These are phyloP conservation scores for Mythimna pallens DNA, from an alignment of 2,888 invertebrate species.

Conservation along the genomic window DNA sequence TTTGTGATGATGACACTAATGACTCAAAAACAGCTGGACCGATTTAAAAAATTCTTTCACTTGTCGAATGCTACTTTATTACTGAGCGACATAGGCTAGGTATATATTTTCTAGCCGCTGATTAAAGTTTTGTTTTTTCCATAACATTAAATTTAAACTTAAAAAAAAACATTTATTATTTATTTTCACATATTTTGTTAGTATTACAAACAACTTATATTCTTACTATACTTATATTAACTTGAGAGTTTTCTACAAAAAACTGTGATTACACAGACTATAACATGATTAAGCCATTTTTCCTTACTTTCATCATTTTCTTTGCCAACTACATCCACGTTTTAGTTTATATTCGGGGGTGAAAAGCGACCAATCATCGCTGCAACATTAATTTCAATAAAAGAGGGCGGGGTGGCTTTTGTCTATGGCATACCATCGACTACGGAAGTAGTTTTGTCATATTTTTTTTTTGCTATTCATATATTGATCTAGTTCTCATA, in stretches of 20 bases:
- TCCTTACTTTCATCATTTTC: conserved; percentile 32
- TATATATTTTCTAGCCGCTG: too few species aligned
- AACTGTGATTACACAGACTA: background rate
- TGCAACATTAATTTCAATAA: conserved; percentile 78
- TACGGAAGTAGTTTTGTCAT: conserved; percentile 57
- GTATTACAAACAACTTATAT: too few species aligned
- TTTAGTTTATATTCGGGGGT: conserved; percentile 59
- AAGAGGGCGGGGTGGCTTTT: conserved; percentile 66
- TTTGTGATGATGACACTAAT: too few species aligned
- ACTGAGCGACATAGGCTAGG: too few species aligned
- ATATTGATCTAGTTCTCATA: conserved; percentile 26
- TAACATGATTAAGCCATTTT: conserved; percentile 43
- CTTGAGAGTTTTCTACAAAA: background rate
- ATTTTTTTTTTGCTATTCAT: conserved; percentile 36
- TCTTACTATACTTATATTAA: background rate
- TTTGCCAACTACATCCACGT: conserved; percentile 41
- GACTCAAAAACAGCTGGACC: too few species aligned
- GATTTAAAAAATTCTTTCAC: too few species aligned
- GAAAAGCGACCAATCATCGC: conserved; percentile 72
- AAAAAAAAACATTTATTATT: too few species aligned
- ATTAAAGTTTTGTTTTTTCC: too few species aligned
- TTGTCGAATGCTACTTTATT: too few species aligned
- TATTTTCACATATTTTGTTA: too few species aligned
- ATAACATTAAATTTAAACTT: too few species aligned
- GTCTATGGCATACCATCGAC: conserved; percentile 53